Evolutionary conservation across 92 coral and sea anemone genomes (phyloP), one percentile per base, ranked within the genome.

Genomic region (Pocillopora grandis): DNA sequence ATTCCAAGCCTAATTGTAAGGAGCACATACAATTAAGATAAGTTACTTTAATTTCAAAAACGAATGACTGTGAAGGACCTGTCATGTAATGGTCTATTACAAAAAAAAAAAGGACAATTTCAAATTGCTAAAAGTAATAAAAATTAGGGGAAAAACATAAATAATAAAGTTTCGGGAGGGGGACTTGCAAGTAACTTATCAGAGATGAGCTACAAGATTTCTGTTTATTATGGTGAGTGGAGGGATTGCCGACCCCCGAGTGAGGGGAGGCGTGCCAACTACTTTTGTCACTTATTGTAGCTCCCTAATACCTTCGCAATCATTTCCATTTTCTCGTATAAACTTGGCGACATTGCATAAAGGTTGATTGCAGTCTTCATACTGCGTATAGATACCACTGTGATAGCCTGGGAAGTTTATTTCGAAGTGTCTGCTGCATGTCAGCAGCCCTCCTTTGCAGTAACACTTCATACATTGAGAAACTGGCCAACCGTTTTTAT

Each of bases 251-350:
- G 23, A 23, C 23, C 23, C 0, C 23, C 23, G 23, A 23, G 23
- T 23, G 23, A 23, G 23, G 23, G 23, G 23, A 23, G 23, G 23
- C 23, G 23, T 23, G 23, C 23, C 23, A 23, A 23, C 23, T 23
- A 23, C 23, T 23, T 23, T 23, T 23, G 23, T 23, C 23, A 23
- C 23, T 23, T 23, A 23, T 23, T 23, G 23, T 23, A 23, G 49
- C 1, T 42, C 14, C 73, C 7, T 62, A 33, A n/a, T 82, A 82
- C 86, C 86, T 72, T 82, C 72, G 73, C 86, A 82, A 37, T 65
- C 2, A 15, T 72, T 48, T 31, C 17, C 62, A 10, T 62, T 82
- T n/a, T 72, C 71, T 52, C 62, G 37, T 4, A 82, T 14, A 62
- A 82, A 82, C 63, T 82, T 62, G 62, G 62, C 71, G 14, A 72